phyloP scores from a whole-genome alignment of 2,888 invertebrate species.

The Hofmannophila pseudospretella region DNA sequence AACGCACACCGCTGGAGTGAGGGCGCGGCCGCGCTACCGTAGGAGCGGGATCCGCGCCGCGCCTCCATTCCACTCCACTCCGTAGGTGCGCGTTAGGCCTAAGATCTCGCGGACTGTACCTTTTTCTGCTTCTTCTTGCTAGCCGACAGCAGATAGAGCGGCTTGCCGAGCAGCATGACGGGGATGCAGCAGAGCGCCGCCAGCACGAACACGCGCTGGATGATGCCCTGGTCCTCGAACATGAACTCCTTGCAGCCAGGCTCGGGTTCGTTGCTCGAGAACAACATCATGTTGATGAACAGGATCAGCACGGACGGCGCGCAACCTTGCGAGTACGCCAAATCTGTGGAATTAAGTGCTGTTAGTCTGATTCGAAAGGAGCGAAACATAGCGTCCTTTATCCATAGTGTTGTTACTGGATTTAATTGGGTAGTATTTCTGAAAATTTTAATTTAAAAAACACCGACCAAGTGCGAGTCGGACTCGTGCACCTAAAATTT shows the following conservation, averaged over 20 bases:
- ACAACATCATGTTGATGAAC: slow-evolving; percentile 99
- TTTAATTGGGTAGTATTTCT: no score
- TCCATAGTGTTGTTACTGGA: no score
- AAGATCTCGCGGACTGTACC: slow-evolving; percentile 30
- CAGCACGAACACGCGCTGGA: slow-evolving; percentile 88
- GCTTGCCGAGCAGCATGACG: slow-evolving; percentile 95
- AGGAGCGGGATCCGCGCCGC: no score
- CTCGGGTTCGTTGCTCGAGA: slow-evolving; percentile 78
- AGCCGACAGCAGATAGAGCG: slow-evolving; percentile 82
- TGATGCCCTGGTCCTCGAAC: slow-evolving; percentile 82
- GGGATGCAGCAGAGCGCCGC: slow-evolving; percentile 92
- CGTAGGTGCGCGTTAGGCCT: no score
- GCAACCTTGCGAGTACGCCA: slow-evolving; percentile 75
- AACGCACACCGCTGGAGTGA: no score
- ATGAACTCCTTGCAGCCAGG: slow-evolving; percentile 79
- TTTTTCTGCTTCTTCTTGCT: slow-evolving; percentile 51
- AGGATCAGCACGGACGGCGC: slow-evolving; percentile 98
- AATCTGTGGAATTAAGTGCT: no score
- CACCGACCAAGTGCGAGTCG: no score
- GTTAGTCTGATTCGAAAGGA: no score
- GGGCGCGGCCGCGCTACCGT: no score
- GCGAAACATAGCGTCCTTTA: neutral
- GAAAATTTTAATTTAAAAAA: no score
- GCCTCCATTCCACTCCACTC: no score
- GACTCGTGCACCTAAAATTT: no score